Conservation (phyloP, 2,797 vertebrate genomes). For the Lagodon rhomboides region DNA sequence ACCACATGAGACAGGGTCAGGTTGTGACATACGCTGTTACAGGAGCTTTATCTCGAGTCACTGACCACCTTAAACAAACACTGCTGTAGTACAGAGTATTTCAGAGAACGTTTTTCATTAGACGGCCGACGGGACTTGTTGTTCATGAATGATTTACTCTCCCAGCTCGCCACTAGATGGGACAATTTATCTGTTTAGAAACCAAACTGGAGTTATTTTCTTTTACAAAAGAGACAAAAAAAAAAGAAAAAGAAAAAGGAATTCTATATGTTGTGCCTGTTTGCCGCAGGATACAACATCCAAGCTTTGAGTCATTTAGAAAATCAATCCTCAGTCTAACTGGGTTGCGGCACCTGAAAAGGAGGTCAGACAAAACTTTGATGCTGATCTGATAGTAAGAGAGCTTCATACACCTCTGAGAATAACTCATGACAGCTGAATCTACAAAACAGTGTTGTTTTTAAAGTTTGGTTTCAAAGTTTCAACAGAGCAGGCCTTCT, state of each 20-base stretch:
- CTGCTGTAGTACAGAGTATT: constrained; percentile 1
- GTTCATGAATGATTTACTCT: constrained; percentile 59
- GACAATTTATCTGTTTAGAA: constrained; percentile 73
- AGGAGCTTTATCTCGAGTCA: background rate
- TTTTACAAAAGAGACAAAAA: constrained; percentile 4
- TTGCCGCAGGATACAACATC: constrained; percentile 6
- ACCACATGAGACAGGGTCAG: constrained; percentile 1
- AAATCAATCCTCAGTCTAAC: constrained; percentile 24
- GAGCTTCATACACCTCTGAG: background rate
- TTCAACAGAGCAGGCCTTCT: constrained; percentile 2
- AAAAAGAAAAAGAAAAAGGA: background rate
- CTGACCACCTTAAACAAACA: constrained; percentile 8
- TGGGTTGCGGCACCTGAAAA: constrained; percentile 21
- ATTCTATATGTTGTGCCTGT: constrained; percentile 17
- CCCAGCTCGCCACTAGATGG: constrained; percentile 78
- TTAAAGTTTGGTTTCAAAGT: constrained; percentile 26
- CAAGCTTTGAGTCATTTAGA: constrained; percentile 36
- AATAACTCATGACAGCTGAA: constrained; percentile 22
- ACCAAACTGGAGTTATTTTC: constrained; percentile 4
- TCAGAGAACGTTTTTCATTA: constrained; percentile 6
- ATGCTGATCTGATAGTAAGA: constrained; percentile 23
- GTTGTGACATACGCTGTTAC: background rate
- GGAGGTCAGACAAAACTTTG: constrained; percentile 18
- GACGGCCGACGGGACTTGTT: background rate
- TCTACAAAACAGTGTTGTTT: constrained; percentile 16